Conservation (phyloP, 2,888 invertebrate species). For the Chrysomela aeneicollis region DNA sequence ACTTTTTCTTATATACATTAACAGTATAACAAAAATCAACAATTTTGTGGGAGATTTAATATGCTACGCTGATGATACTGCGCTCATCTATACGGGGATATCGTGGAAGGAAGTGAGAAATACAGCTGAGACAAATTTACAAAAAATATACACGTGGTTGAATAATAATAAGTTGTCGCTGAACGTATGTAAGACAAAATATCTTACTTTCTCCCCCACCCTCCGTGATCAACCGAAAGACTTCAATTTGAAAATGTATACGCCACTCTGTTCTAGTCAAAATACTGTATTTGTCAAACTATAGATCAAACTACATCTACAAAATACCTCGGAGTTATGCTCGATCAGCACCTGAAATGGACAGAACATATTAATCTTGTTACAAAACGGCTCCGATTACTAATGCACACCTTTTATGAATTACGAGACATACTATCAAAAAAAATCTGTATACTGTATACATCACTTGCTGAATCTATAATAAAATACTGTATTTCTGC, state of each 20-base stretch:
- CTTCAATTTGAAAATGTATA: neutral
- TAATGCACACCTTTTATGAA: slow-evolving; percentile 1
- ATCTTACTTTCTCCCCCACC: slow-evolving; percentile 4
- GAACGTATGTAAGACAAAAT: slow-evolving; percentile 7
- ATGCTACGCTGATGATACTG: slow-evolving; percentile 8
- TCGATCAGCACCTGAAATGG: slow-evolving; percentile 1
- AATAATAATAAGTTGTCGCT: slow-evolving; percentile 1
- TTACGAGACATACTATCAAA: neutral
- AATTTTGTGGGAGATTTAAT: neutral
- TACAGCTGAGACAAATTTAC: neutral
- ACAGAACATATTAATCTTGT: neutral
- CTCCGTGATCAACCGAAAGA: neutral
- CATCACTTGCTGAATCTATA: slow-evolving; percentile 1
- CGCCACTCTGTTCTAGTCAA: neutral
- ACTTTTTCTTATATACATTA: too few relatives aligned
- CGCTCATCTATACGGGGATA: neutral
- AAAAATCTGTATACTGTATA: neutral
- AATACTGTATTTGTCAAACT: neutral
- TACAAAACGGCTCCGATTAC: neutral
- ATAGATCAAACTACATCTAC: neutral
- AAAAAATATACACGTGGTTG: slow-evolving; percentile 1
- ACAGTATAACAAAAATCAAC: too few relatives aligned
- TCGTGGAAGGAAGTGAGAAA: neutral
- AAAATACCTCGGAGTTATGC: neutral
- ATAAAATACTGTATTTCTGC: neutral